Base-by-base conservation (phyloP, 2,888 invertebrate genomes). In the Kuschelorhynchus macadamiae region DNA sequence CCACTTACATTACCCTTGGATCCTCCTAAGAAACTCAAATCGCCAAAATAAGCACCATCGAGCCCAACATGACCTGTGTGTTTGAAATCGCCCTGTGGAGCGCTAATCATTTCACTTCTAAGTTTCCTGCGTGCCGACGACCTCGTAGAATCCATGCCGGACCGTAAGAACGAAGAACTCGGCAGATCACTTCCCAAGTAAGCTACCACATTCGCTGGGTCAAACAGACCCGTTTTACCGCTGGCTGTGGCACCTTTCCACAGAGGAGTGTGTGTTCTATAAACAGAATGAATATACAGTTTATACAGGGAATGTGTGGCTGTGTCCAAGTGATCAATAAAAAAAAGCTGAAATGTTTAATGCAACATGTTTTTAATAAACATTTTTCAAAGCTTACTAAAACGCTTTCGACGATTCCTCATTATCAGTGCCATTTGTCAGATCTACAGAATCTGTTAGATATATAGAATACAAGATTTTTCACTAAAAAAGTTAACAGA, bases 1-100 rank as follows among this genome's bases (percentile, higher is more conserved):
- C 47, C 5, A 75, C 79, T 77, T 76, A 82, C 83, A 76, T 80
- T 82, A 50, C 80, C 81, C 75, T 83, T 82, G 46, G 85, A 88
- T 67, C 90, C 89, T 1, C 90, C 90, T 12, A 92, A 85, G 76
- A 91, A 90, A 53, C 90, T 88, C 42, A 99, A 91, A 83, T 99
- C 97, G 1, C 98, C 98, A 83, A 99, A 99, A 80, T 95, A 95
- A 21, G 96, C 96, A 0, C 98, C 98, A 82, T 99, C 98, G 42
- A 97, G 87, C 0, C 98, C 98, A 9, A 99, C 96, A 82, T 99
- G 99, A 0, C 90, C 83, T 0, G 97, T 98, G 82, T 99, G 99
- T 78, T 97, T 95, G 16, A 98, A 89, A 82, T 98, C 98, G 36
- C 96, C 97, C 82, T 98, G 97, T 0, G 99, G 98, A 67, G 94